A percentile compares a stretch with the other conserved stretches of the same genome.
These are phyloP conservation scores for Brachylomia viminalis DNA, from an alignment of 2,888 invertebrate species.

Conservation along the genomic window DNA sequence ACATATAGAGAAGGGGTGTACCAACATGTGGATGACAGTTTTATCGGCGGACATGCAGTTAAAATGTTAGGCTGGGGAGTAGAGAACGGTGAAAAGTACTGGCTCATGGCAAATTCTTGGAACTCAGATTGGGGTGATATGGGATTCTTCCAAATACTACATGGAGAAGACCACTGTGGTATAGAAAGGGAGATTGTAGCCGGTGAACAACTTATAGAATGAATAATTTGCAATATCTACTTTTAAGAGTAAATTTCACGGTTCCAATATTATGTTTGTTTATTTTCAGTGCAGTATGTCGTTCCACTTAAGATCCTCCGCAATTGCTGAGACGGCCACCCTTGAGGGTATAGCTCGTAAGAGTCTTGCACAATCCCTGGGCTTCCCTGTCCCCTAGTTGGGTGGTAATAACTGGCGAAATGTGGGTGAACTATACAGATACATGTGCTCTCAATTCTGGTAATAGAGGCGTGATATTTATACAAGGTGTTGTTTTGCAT, in stretches of 20 bases:
- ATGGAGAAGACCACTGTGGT: conserved; percentile 3
- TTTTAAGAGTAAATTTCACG: not conserved
- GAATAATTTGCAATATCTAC: not conserved
- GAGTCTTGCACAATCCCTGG: not conserved
- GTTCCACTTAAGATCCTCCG: not conserved
- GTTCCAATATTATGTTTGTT: not conserved
- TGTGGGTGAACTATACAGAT: not conserved
- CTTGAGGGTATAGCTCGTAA: not conserved
- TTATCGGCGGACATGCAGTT: not conserved
- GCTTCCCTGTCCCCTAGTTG: not conserved
- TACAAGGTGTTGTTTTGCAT: too few relatives aligned
- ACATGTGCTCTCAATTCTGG: not conserved
- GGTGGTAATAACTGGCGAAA: not conserved
- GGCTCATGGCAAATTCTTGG: conserved; percentile 27
- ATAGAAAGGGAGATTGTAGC: not conserved
- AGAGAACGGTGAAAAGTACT: conserved; percentile 13
- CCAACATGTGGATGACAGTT: rapidly evolving
- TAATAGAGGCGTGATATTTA: not conserved
- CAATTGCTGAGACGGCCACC: not conserved
- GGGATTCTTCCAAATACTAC: conserved; percentile 21
- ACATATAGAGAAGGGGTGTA: conserved; percentile 1
- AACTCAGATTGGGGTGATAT: conserved; percentile 10
- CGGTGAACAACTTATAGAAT: conserved; percentile 20
- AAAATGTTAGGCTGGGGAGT: conserved; percentile 33
- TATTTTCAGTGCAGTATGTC: not conserved